phyloP scores from a whole-genome alignment of 2,888 invertebrate genomes.

The Agriopis aurantiaria region DNA sequence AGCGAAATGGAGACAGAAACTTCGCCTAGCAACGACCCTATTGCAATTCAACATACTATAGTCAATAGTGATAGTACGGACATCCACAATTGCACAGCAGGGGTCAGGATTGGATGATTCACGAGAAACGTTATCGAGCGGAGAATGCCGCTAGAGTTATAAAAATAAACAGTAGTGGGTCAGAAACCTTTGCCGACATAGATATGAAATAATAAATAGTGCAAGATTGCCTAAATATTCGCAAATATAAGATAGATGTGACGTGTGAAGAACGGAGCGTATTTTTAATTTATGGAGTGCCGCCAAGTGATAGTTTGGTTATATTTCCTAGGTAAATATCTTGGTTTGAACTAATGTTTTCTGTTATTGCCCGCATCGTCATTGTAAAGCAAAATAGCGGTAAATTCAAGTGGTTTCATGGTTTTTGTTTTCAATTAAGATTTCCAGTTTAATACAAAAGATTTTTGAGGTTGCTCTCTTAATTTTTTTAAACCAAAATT shows the following conservation, averaged over 20 bases:
- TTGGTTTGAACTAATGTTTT: constrained; percentile 4
- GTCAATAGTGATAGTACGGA: constrained; percentile 23
- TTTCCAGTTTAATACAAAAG: background rate
- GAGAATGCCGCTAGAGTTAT: constrained; percentile 48
- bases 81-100: constrained; percentile 32
- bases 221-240: constrained; percentile 4
- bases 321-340: background rate
- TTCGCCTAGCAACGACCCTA: constrained; percentile 2
- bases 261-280: background rate
- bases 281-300: constrained; percentile 6
- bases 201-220: constrained; percentile 33
- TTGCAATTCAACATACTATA: constrained; percentile 9
- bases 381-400: constrained; percentile 1
- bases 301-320: background rate
- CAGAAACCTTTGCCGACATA: constrained; percentile 46
- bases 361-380: background rate
- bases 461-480: too few relatives aligned
- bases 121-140: constrained; percentile 53
- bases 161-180: constrained; percentile 52
- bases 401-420: background rate
- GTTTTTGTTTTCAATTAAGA: background rate
- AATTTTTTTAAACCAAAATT: too few relatives aligned
- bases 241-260: constrained; percentile 5
- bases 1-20: background rate
- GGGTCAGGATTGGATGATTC: constrained; percentile 65